Base-by-base conservation (phyloP, 1,140 invertebrate genomes). In the Hermatobates lingyangjiaoensis region DNA sequence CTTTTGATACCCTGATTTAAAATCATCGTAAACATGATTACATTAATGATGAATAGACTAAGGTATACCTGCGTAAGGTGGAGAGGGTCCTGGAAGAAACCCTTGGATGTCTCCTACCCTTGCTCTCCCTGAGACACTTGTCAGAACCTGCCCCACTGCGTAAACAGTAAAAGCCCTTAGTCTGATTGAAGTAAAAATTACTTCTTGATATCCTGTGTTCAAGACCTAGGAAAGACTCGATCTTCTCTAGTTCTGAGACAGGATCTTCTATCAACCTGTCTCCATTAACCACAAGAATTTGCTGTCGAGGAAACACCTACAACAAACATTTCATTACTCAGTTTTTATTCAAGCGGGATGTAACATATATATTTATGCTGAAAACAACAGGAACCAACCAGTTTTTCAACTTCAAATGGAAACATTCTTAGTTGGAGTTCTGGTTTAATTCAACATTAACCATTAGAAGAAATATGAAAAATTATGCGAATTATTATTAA, bases 121-220 rank as follows among this genome's bases (percentile, higher is more conserved):
- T 98, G 50, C 88, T 93, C 61, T 94, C 91, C 2, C 86, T 77
- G 51, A 98, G 70, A 69, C 94, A 98, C 61, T 93, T 83, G 60
- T 88, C 83, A 25, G 79, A 77, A 3, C 82, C 85, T 56, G 85
- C 81, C 60, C 85, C 85, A 18, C 34, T 26, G 28, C 84, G 74
- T 54, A 97, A 73, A 67, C 94, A 98, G 61, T 92, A 95, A 68
- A 98, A 98, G 2, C 92, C 91, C 67, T 96, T 95, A 18, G 90
- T 92, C 64, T 87, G 80, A 68, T 97, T 96, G 68, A 95, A 93
- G 66, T 93, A 93, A 68, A 98, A 97, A 68, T 97, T 87, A 58
- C 86, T 81, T 56, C 84, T 77, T 14, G 79, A 81, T 53, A 91
- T 83, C 27, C 75, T 70, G 27, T 76, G 75, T 55, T 84, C 77